Percentiles rank a stretch among this genome's conserved stretches.
These are phyloP conservation scores for Theretra japonica DNA, from an alignment of 2,888 invertebrate genomes.

Conservation along the genomic window DNA sequence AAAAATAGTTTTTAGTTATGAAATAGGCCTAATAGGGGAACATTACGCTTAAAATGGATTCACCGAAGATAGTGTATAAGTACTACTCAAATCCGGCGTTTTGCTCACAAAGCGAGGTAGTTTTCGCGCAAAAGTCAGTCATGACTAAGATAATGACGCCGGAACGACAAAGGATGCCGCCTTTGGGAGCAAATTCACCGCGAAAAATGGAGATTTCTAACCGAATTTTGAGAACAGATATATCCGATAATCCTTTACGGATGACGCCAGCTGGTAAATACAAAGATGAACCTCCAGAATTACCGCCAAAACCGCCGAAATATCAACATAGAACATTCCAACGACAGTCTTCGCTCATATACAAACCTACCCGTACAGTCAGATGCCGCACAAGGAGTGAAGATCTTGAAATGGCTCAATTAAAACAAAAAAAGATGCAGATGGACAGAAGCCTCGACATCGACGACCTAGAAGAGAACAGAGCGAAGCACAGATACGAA, in stretches of 20 bases:
- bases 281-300: slow-evolving; percentile 72
- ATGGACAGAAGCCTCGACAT: slow-evolving; percentile 69
- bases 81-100: slow-evolving; percentile 93
- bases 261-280: slow-evolving; percentile 65
- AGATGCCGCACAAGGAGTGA: slow-evolving; percentile 72
- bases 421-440: slow-evolving; percentile 59
- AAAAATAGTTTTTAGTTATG: neutral
- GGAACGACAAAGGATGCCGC: slow-evolving; percentile 68
- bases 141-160: slow-evolving; percentile 64
- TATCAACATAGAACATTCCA: slow-evolving; percentile 70
- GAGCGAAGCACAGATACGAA: slow-evolving; percentile 80
- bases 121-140: slow-evolving; percentile 74
- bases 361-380: slow-evolving; percentile 77
- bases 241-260: slow-evolving; percentile 78
- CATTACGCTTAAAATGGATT: slow-evolving; percentile 72
- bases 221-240: slow-evolving; percentile 76
- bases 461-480: slow-evolving; percentile 68
- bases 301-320: slow-evolving; percentile 76
- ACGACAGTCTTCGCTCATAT: slow-evolving; percentile 76
- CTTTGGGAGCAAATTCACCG: slow-evolving; percentile 77
- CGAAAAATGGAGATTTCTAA: slow-evolving; percentile 70
- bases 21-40: slow-evolving; percentile 48
- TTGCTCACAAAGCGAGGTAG: slow-evolving; percentile 89
- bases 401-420: slow-evolving; percentile 79
- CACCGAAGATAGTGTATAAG: slow-evolving; percentile 83